Evolutionary conservation across 2,113 vertebrate species (phyloP).

Genomic region (Gadus chalcogrammus): DNA sequence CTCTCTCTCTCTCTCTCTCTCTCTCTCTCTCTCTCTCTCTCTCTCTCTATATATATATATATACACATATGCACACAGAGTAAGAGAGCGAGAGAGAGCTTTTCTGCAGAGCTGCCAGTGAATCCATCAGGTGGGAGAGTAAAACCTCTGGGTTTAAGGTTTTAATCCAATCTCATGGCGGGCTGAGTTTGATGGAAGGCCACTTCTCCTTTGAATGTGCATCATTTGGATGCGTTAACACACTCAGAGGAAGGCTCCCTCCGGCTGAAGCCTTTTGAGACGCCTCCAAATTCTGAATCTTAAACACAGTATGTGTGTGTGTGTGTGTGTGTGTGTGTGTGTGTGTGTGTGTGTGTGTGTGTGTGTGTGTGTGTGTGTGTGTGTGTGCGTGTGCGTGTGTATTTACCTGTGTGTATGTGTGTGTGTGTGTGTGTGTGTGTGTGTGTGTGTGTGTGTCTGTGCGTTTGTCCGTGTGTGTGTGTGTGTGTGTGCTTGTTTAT

Average conservation of each 20-base stretch:
- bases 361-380: slow-evolving; percentile 7
- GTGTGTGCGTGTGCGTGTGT: too few relatives aligned
- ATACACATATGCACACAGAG: slow-evolving; percentile 5
- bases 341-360: slow-evolving; percentile 11
- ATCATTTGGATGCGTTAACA: slow-evolving; percentile 56
- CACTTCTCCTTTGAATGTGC: slow-evolving; percentile 35
- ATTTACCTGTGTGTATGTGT: slow-evolving; percentile 11
- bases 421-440: slow-evolving; percentile 11
- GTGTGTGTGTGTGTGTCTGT: slow-evolving; percentile 1
- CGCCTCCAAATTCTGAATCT: slow-evolving; percentile 37
- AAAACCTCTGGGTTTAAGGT: slow-evolving; percentile 57
- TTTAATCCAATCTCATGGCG: slow-evolving; percentile 50
- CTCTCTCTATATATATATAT: background rate
- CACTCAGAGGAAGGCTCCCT: slow-evolving; percentile 32
- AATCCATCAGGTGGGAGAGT: slow-evolving; percentile 61
- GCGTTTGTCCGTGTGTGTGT: background rate
- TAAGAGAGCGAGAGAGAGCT: too few relatives aligned
- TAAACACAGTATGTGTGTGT: slow-evolving; percentile 30
- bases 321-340: slow-evolving; percentile 17
- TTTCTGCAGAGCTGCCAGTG: slow-evolving; percentile 43
- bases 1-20: slow-evolving; percentile 3
- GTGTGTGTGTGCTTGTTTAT: slow-evolving; percentile 12
- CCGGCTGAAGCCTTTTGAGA: slow-evolving; percentile 44
- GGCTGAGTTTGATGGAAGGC: slow-evolving; percentile 34
- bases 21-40: slow-evolving; percentile 5